These are phyloP conservation scores for Rhinoderma darwinii DNA, from an alignment of 2,113 vertebrate genomes.

Conservation along the genomic window DNA sequence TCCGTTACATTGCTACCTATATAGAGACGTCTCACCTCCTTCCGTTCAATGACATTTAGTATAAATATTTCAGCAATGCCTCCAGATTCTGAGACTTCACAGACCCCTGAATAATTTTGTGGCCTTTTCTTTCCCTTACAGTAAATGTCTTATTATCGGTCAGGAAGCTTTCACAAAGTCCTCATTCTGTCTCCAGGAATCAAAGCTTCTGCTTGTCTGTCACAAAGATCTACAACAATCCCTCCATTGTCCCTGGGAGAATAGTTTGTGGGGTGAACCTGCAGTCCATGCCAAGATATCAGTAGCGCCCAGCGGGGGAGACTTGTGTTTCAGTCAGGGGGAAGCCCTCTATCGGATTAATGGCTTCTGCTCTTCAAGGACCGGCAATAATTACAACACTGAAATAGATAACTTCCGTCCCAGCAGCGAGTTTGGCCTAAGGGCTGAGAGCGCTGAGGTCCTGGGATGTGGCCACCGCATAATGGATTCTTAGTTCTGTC, in stretches of 20 bases:
- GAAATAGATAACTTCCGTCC: constrained; percentile 31
- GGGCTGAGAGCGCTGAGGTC: background rate
- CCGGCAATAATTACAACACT: background rate
- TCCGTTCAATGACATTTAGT: background rate
- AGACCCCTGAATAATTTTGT: background rate
- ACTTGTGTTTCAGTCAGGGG: background rate
- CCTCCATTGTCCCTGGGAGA: background rate
- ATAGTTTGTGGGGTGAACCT: constrained; percentile 22
- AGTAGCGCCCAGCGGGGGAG: background rate
- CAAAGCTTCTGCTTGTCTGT: constrained; percentile 29
- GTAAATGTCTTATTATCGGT: constrained; percentile 31
- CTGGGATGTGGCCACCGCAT: background rate
- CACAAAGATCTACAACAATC: constrained; percentile 20
- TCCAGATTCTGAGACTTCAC: constrained; percentile 9
- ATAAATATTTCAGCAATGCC: background rate
- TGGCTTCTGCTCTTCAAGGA: background rate
- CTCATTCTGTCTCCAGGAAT: constrained; percentile 12
- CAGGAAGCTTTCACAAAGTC: constrained; percentile 21
- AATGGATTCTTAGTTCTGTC: background rate
- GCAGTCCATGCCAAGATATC: background rate
- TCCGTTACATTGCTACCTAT: too few relatives aligned
- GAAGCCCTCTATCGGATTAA: constrained; percentile 1
- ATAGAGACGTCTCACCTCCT: background rate
- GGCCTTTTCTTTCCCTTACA: constrained; percentile 16
- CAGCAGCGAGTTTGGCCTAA: background rate